Base-by-base conservation (phyloP, 2,113 vertebrate genomes). In the Accipiter cooperii region DNA sequence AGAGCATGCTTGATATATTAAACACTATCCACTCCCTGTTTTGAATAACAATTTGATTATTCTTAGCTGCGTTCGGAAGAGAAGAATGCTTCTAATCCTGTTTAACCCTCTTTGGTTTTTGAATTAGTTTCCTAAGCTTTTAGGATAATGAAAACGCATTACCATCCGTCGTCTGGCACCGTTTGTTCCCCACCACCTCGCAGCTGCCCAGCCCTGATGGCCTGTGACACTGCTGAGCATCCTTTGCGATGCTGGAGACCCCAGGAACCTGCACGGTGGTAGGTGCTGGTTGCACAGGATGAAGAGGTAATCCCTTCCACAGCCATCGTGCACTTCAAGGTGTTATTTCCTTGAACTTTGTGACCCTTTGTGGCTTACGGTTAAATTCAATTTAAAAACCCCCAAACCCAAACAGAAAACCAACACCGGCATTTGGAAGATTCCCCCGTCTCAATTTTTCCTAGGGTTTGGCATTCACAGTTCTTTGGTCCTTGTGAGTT, bases 81-180 rank as follows among this genome's bases (percentile, higher is more conserved):
- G 70, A 44, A 79, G 57, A 58, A 74, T 24, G 47, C 20, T n/a
- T 73, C 70, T 94, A 97, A 97, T 96, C 88, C 94, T 17, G 8
- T 96, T 91, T 96, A 96, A 92, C 88, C 92, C 82, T 91, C 89
- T 97, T 73, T 95, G 87, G 38, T 24, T 86, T 84, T 65, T 79
- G 89, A 90, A 87, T 98, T 60, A 21, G 11, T 71, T 93, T 33
- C 70, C 66, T 92, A 49, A 86, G 93, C 88, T 96, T 94, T 97
- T 84, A 87, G 79, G 74, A 34, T 82, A 51, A 95, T 96, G 92
- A 93, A 95, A 96, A 92, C 63, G 25, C 81, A 46, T 51, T 22
- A 29, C 7, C 73, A 55, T n/a, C 5, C 73, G 52, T n/a, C 5
- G 1, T 24, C 40, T 40, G 87, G 78, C 74, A 55, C 12, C 4